Evolutionary conservation across 2,797 vertebrate genomes (phyloP).

Genomic region (Parauchenoglanis ngamensis): DNA sequence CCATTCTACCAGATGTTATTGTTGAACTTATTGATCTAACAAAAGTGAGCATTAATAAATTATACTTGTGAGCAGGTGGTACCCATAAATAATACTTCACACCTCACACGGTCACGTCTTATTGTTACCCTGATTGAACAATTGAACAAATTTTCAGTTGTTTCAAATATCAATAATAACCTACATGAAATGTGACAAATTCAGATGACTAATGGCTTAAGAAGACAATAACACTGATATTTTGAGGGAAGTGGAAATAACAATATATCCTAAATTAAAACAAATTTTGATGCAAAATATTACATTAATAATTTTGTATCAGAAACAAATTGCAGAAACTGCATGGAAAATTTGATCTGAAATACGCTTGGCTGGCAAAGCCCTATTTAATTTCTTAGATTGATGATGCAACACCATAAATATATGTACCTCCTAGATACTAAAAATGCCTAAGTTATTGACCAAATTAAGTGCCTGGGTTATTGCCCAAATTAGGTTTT

Average conservation of each 20-base stretch:
- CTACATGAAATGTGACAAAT: neutral
- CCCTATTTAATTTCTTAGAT: neutral
- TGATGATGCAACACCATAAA: neutral
- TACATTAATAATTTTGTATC: neutral
- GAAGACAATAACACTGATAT: neutral
- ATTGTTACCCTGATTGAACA: neutral
- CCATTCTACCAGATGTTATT: neutral
- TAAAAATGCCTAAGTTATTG: neutral
- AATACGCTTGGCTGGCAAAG: neutral
- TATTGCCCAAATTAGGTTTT: neutral
- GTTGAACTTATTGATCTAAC: neutral
- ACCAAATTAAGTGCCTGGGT: neutral
- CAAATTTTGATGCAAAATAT: neutral
- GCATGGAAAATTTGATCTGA: neutral
- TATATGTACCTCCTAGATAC: neutral
- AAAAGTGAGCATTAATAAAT: neutral
- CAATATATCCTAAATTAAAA: neutral
- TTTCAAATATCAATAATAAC: neutral
- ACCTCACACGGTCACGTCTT: neutral
- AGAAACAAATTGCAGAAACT: neutral
- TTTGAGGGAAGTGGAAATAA: neutral
- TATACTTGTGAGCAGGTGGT: neutral
- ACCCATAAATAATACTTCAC: neutral
- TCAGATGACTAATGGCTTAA: neutral
- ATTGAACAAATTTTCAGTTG: neutral